These are phyloP conservation scores for Ophion slaviceki DNA, from an alignment of 2,888 invertebrate species.

Conservation along the genomic window DNA sequence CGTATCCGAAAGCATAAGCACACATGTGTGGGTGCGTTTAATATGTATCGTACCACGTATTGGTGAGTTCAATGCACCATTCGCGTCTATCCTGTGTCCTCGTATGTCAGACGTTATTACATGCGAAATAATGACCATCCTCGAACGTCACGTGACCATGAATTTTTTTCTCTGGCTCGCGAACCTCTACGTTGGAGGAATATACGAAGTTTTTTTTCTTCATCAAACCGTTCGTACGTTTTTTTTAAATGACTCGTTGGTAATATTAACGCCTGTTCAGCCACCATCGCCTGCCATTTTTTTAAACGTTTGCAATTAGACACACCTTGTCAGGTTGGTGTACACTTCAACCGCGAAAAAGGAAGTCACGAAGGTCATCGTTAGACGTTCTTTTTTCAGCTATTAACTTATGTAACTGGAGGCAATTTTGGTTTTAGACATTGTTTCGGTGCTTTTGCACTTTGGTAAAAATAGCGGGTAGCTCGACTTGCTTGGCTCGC, in stretches of 20 bases:
- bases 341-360: not conserved
- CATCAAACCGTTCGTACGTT: not conserved
- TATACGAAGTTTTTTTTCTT: constrained; percentile 19
- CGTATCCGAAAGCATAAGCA: not conserved
- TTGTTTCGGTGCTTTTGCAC: no score
- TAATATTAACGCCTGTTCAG: constrained; percentile 4
- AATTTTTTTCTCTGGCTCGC: constrained; percentile 43
- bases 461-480: no score
- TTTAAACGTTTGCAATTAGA: constrained; percentile 16
- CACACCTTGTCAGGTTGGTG: constrained; percentile 42
- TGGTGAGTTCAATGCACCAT: constrained; percentile 59
- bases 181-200: constrained; percentile 26
- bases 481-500: no score
- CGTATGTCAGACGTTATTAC: constrained; percentile 53
- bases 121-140: constrained; percentile 48
- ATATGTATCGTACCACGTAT: constrained; percentile 15
- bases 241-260: not conserved
- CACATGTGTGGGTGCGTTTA: not conserved
- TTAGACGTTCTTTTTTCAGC: not conserved
- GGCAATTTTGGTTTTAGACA: no score
- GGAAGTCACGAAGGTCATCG: constrained; percentile 42
- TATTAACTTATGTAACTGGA: no score
- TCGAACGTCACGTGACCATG: constrained; percentile 56
- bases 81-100: constrained; percentile 42
- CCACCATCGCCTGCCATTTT: not conserved